Conservation (phyloP, 92 coral and sea anemone genomes). For the Ricordea florida region DNA sequence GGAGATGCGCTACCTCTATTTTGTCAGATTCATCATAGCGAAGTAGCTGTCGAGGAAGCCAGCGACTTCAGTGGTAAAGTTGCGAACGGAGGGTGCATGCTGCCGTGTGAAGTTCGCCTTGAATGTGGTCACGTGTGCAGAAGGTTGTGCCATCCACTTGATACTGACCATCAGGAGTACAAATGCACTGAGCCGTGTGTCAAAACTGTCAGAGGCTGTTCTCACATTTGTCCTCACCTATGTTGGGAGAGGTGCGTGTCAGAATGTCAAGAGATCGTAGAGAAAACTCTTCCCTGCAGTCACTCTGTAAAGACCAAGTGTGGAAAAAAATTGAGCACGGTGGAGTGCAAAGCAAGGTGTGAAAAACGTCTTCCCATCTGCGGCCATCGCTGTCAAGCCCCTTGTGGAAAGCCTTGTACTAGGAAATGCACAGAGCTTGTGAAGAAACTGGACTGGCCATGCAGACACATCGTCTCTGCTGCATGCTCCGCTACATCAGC, state of each 20-base stretch:
- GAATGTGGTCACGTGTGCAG: slow-evolving; percentile 84
- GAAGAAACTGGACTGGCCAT: slow-evolving; percentile 75
- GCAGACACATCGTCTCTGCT: slow-evolving; percentile 78
- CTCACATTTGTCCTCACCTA: slow-evolving; percentile 62
- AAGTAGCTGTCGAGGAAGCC: slow-evolving; percentile 41
- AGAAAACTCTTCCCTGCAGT: slow-evolving; percentile 64
- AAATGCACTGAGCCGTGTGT: slow-evolving; percentile 63
- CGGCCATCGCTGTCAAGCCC: slow-evolving; percentile 81
- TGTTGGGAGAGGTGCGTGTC: slow-evolving; percentile 66
- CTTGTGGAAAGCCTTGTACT: slow-evolving; percentile 69
- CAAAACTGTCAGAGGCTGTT: slow-evolving; percentile 49
- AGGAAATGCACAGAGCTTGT: slow-evolving; percentile 70
- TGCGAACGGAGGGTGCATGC: slow-evolving; percentile 80
- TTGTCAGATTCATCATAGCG: slow-evolving; percentile 69
- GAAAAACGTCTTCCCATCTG: slow-evolving; percentile 56
- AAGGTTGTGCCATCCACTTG: slow-evolving; percentile 71
- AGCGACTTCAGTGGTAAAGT: slow-evolving; percentile 67
- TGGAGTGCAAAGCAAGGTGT: slow-evolving; percentile 64
- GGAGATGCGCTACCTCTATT: slow-evolving; percentile 72
- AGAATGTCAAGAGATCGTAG: slow-evolving; percentile 43
- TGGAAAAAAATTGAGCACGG: not conserved
- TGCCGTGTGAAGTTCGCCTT: slow-evolving; percentile 62
- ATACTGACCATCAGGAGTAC: slow-evolving; percentile 43
- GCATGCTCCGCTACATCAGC: slow-evolving; percentile 83
- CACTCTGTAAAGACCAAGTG: slow-evolving; percentile 48